phyloP scores from a whole-genome alignment of 2,113 vertebrate species.

The Perca schrenkii region DNA sequence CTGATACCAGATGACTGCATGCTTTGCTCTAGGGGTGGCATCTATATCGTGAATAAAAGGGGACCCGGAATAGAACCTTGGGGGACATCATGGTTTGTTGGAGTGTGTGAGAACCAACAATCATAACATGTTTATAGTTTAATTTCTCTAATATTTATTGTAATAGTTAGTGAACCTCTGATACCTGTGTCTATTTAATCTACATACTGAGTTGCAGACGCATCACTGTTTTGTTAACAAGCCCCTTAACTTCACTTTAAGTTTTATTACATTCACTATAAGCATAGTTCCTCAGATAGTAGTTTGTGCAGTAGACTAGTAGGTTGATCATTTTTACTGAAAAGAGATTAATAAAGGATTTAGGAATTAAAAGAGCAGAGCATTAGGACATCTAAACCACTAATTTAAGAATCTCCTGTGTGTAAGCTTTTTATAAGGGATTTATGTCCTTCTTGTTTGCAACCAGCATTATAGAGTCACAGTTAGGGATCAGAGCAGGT shows the following conservation, averaged over 20 bases:
- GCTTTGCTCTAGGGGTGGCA: too few relatives aligned
- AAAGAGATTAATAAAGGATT: slow-evolving; percentile 58
- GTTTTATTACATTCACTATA: neutral
- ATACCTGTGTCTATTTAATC: neutral
- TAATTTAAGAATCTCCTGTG: slow-evolving; percentile 86
- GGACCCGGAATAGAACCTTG: too few relatives aligned
- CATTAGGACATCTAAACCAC: slow-evolving; percentile 80
- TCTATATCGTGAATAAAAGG: too few relatives aligned
- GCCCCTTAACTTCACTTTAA: neutral
- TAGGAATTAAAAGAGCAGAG: slow-evolving; percentile 71
- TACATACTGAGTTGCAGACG: too few relatives aligned
- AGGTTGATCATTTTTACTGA: slow-evolving; percentile 10
- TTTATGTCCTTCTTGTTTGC: slow-evolving; percentile 86
- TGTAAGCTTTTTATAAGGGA: slow-evolving; percentile 90
- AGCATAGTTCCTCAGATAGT: neutral
- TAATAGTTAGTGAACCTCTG: neutral
- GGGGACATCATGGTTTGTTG: too few relatives aligned
- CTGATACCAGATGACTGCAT: too few relatives aligned
- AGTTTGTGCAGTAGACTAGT: neutral
- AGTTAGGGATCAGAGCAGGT: slow-evolving; percentile 86
- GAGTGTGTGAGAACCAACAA: too few relatives aligned
- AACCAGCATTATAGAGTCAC: slow-evolving; percentile 87
- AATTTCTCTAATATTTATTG: neutral
- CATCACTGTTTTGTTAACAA: neutral
- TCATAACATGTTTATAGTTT: neutral